Conservation (phyloP, 2,113 vertebrate species). For the Ammodytes dubius region DNA sequence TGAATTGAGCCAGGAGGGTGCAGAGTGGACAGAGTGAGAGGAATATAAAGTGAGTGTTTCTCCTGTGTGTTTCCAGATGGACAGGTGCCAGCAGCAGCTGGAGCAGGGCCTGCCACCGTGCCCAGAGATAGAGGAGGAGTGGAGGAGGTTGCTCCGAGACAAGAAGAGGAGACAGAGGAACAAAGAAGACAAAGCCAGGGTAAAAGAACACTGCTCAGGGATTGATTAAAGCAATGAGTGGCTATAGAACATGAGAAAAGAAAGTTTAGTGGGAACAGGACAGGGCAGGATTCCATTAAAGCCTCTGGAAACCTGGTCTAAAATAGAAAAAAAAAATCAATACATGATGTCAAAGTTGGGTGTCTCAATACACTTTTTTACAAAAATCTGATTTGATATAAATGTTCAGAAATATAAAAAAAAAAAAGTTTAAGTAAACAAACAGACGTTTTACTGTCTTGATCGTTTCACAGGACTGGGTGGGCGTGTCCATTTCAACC, state of each 20-base stretch:
- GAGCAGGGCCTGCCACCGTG: constrained; percentile 88
- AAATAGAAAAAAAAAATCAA: too few relatives aligned
- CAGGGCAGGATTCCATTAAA: constrained; percentile 42
- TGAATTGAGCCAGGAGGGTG: constrained; percentile 37
- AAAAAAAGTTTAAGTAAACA: too few relatives aligned
- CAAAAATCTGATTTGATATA: too few relatives aligned
- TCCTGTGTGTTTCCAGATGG: constrained; percentile 79
- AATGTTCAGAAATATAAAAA: too few relatives aligned
- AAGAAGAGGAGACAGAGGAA: constrained; percentile 82
- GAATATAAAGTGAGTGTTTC: constrained; percentile 65
- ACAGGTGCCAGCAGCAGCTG: constrained; percentile 82
- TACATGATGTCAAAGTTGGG: too few relatives aligned
- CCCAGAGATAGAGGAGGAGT: constrained; percentile 85
- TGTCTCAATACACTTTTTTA: too few relatives aligned
- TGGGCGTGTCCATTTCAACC: too few relatives aligned
- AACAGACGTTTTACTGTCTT: too few relatives aligned
- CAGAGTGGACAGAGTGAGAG: constrained; percentile 45
- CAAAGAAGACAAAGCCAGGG: constrained; percentile 82
- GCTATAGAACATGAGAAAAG: constrained; percentile 20
- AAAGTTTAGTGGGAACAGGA: not conserved
- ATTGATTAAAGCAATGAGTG: constrained; percentile 39
- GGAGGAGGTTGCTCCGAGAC: constrained; percentile 82
- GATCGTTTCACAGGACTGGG: too few relatives aligned
- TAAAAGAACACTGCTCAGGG: constrained; percentile 68
- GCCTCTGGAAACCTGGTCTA: too few relatives aligned